These are phyloP conservation scores for Notamacropus eugenii DNA, from an alignment of 2,797 vertebrate genomes.

Conservation along the genomic window DNA sequence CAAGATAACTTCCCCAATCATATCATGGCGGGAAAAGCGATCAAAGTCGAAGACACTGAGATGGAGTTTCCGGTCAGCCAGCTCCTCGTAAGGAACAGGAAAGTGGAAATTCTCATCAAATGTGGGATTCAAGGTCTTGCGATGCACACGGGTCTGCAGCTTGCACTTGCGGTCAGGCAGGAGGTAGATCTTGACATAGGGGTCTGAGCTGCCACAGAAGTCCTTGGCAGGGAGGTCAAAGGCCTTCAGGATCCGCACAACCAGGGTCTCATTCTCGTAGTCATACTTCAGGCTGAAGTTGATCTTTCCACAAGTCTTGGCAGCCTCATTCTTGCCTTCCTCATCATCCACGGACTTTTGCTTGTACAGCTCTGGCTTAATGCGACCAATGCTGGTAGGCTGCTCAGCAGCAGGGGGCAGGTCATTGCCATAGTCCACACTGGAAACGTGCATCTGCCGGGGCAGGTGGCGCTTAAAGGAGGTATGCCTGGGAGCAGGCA, in stretches of 20 bases:
- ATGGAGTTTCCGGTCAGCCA: constrained; percentile 93
- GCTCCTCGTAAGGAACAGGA: constrained; percentile 95
- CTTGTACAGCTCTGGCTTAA: constrained; percentile 97
- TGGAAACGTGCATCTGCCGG: constrained; percentile 96
- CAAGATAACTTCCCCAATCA: constrained; percentile 98
- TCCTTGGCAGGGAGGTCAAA: constrained; percentile 98
- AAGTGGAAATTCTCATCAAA: constrained; percentile 97
- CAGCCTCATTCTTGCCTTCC: constrained; percentile 90
- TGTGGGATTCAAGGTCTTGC: constrained; percentile 97
- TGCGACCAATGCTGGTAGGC: constrained; percentile 95
- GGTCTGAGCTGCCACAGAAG: constrained; percentile 97
- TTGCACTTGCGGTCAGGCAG: constrained; percentile 97
- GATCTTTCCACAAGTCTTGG: constrained; percentile 95
- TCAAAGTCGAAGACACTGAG: constrained; percentile 99
- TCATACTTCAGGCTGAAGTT: constrained; percentile 97
- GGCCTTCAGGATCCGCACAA: constrained; percentile 94
- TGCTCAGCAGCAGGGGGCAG: constrained; percentile 90
- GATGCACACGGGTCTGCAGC: constrained; percentile 98
- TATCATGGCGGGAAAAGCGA: constrained; percentile 97
- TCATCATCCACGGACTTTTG: constrained; percentile 92
- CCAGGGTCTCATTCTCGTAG: constrained; percentile 94
- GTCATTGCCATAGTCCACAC: constrained; percentile 94
- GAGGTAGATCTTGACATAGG: constrained; percentile 98
- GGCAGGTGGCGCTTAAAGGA: constrained; percentile 98
- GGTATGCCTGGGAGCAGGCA: constrained; percentile 89